Percentiles rank a stretch among this genome's conserved stretches.
These are phyloP conservation scores for Drosophila baimaii DNA, from an alignment of 1,140 invertebrate genomes.

Conservation along the genomic window DNA sequence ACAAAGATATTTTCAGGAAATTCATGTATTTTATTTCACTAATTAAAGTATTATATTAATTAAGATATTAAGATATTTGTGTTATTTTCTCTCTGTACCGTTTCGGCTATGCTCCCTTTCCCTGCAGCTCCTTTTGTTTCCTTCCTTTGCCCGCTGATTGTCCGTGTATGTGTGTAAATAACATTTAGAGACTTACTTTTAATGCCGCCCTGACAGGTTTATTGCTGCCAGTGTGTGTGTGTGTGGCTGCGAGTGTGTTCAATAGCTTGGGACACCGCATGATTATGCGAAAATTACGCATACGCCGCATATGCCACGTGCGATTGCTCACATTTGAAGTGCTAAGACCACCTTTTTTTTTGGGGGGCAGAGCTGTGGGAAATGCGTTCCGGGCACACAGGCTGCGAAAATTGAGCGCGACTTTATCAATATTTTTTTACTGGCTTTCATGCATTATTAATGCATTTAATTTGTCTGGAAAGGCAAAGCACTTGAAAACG, in stretches of 20 bases:
- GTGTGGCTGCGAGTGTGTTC: conserved; percentile 51
- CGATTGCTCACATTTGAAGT: conserved; percentile 76
- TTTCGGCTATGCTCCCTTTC: conserved; percentile 2
- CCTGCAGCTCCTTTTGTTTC: conserved; percentile 12
- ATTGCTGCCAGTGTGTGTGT: conserved; percentile 40
- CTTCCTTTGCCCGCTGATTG: conserved; percentile 26
- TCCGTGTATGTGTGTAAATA: conserved; percentile 64
- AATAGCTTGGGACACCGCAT: conserved; percentile 66
- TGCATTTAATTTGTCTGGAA: conserved; percentile 77
- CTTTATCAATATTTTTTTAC: conserved; percentile 73
- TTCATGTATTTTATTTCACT: too few species aligned
- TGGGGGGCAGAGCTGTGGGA: conserved; percentile 29
- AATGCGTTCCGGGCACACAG: conserved; percentile 16
- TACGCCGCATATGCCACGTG: conserved; percentile 67
- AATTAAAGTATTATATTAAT: too few species aligned
- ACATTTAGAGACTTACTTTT: conserved; percentile 75
- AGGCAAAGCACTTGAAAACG: conserved; percentile 46
- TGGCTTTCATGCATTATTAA: conserved; percentile 72
- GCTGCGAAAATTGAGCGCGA: conserved; percentile 42
- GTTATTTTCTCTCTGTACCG: background rate
- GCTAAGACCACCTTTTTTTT: conserved; percentile 50
- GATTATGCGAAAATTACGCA: conserved; percentile 80
- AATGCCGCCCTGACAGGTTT: conserved; percentile 76
- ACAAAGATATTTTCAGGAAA: too few species aligned
- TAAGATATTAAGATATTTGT: too few species aligned